Conservation (phyloP, 2,797 vertebrate species). For the Todus mexicanus region DNA sequence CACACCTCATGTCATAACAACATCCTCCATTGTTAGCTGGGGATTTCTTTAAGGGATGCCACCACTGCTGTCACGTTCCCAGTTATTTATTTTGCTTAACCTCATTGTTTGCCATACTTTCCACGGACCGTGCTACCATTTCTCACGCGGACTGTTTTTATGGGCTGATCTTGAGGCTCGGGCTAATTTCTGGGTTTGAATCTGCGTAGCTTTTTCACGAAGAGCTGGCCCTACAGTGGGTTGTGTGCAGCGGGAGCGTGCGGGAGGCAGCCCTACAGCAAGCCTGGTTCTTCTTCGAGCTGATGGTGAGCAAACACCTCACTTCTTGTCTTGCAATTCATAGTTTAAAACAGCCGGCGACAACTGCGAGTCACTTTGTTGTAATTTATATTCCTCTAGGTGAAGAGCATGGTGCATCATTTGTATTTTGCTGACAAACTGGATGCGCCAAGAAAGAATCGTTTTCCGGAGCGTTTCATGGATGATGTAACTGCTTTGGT, state of each 20-base stretch:
- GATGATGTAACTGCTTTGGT: constrained; percentile 95
- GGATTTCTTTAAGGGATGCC: constrained; percentile 73
- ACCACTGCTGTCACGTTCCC: constrained; percentile 58
- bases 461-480: constrained; percentile 98
- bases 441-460: constrained; percentile 90
- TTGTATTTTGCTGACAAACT: constrained; percentile 96
- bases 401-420: constrained; percentile 98
- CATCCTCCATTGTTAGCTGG: constrained; percentile 59
- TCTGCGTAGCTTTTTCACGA: constrained; percentile 91
- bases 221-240: constrained; percentile 98
- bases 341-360: background rate
- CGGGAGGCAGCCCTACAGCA: constrained; percentile 95
- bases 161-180: constrained; percentile 3
- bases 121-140: constrained; percentile 65
- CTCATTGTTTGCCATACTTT: constrained; percentile 73
- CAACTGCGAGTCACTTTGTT: background rate
- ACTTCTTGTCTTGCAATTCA: background rate
- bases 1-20: constrained; percentile 38
- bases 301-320: constrained; percentile 85
- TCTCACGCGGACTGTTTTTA: constrained; percentile 33
- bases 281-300: constrained; percentile 99
- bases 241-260: constrained; percentile 96
- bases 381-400: constrained; percentile 75
- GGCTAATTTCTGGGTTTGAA: constrained; percentile 59
- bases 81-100: constrained; percentile 75